Evolutionary conservation across 2,113 vertebrate genomes (phyloP).

Genomic region (Albula glossodonta): DNA sequence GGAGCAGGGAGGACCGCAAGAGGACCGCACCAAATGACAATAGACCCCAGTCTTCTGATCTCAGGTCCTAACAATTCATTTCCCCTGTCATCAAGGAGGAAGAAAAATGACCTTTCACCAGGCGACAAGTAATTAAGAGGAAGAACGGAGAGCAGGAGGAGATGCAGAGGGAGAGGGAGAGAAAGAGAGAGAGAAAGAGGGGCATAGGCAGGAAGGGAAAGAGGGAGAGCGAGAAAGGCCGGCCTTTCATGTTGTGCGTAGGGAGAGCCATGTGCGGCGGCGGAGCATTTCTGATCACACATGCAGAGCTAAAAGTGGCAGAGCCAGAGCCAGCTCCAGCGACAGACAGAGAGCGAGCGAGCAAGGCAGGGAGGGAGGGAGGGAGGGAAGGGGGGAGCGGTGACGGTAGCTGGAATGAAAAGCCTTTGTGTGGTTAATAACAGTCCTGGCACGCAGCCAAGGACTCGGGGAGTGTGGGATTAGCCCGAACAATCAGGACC

Average conservation of each 20-base stretch:
- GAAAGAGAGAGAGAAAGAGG: conserved; percentile 26
- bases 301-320: conserved; percentile 24
- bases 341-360: conserved; percentile 32
- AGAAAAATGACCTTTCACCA: conserved; percentile 26
- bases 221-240: conserved; percentile 23
- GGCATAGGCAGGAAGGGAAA: not conserved
- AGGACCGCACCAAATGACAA: not conserved
- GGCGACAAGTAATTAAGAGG: conserved; percentile 24
- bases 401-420: conserved; percentile 79
- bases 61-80: conserved; percentile 6
- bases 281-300: conserved; percentile 25
- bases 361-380: conserved; percentile 39
- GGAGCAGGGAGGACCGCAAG: conserved; percentile 47
- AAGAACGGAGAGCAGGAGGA: not conserved
- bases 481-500: conserved; percentile 85
- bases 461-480: conserved; percentile 79
- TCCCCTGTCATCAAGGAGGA: conserved; percentile 12
- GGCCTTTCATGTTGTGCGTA: not conserved
- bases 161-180: conserved; percentile 35
- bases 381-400: conserved; percentile 54
- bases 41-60: conserved; percentile 28
- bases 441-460: conserved; percentile 78
- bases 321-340: conserved; percentile 17
- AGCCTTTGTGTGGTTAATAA: conserved; percentile 86
- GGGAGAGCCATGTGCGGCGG: conserved; percentile 1